A percentile compares a stretch with the other conserved stretches of the same genome.
Evolutionary conservation across 2,888 invertebrate genomes (phyloP).

Genomic region (Onthophagus sagittarius): DNA sequence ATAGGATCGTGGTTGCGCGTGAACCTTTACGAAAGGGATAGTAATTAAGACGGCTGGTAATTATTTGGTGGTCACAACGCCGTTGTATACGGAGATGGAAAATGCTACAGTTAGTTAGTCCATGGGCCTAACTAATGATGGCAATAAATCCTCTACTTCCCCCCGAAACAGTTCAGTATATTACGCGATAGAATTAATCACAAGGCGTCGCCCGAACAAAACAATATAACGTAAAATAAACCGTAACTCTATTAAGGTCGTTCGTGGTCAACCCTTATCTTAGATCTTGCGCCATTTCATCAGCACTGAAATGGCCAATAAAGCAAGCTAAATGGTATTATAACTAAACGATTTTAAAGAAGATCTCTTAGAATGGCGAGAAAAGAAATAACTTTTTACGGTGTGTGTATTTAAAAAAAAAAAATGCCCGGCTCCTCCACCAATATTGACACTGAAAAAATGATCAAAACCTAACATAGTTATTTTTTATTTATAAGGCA

Average conservation of each 20-base stretch:
- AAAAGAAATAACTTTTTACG: too few species aligned
- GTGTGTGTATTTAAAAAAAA: too few species aligned
- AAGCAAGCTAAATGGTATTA: not conserved
- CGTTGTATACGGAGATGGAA: not conserved
- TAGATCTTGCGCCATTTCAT: not conserved
- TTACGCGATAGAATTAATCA: not conserved
- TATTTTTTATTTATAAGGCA: too few species aligned
- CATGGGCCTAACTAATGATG: not conserved
- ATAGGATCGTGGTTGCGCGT: too few species aligned
- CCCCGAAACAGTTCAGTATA: not conserved
- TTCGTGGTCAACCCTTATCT: not conserved
- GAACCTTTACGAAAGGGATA: not conserved
- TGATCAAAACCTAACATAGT: too few species aligned
- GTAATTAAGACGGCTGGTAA: not conserved
- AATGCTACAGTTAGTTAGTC: not conserved
- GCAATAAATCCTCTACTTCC: not conserved
- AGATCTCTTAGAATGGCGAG: too few species aligned
- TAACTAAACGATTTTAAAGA: not conserved
- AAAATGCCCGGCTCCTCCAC: too few species aligned
- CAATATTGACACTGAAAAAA: too few species aligned
- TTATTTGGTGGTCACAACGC: not conserved
- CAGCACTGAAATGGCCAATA: not conserved
- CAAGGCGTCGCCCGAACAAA: not conserved
- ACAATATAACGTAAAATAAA: not conserved
- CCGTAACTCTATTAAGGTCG: not conserved